A percentile compares a stretch with the other conserved stretches of the same genome.
Evolutionary conservation across 2,888 invertebrate species (phyloP).

Genomic region (Dryadula phaetusa): DNA sequence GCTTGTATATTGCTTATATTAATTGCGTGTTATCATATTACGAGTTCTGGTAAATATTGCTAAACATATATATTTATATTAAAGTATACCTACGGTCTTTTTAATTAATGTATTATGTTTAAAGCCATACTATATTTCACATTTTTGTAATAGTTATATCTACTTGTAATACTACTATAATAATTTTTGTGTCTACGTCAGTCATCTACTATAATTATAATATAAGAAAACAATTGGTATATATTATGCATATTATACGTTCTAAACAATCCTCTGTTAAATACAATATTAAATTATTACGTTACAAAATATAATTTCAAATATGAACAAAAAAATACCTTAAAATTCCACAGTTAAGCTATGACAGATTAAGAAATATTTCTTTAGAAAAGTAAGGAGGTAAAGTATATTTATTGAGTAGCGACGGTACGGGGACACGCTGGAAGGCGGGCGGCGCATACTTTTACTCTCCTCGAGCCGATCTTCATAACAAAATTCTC

Average conservation of each 20-base stretch:
- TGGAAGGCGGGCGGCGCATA: constrained; percentile 58
- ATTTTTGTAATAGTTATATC: no score
- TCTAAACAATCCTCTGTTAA: not conserved
- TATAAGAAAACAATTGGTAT: not conserved
- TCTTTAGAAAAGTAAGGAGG: constrained; percentile 38
- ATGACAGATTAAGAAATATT: constrained; percentile 46
- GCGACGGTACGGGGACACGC: constrained; percentile 48
- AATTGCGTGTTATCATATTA: constrained; percentile 6
- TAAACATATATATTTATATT: not conserved
- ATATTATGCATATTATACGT: not conserved
- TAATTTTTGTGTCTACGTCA: no score
- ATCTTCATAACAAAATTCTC: constrained; percentile 85
- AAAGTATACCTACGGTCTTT: not conserved
- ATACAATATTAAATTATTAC: not conserved
- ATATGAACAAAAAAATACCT: constrained; percentile 5
- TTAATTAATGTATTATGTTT: no score
- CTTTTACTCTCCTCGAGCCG: constrained; percentile 81
- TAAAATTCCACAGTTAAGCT: constrained; percentile 32
- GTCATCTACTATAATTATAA: no score
- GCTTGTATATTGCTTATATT: constrained; percentile 27
- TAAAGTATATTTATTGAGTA: constrained; percentile 61
- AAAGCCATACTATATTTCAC: no score
- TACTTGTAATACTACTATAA: no score
- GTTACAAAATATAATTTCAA: constrained; percentile 5
- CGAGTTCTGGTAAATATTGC: not conserved